phyloP scores from a whole-genome alignment of 2,797 vertebrate species.

The Melanotaenia trifasciata region DNA sequence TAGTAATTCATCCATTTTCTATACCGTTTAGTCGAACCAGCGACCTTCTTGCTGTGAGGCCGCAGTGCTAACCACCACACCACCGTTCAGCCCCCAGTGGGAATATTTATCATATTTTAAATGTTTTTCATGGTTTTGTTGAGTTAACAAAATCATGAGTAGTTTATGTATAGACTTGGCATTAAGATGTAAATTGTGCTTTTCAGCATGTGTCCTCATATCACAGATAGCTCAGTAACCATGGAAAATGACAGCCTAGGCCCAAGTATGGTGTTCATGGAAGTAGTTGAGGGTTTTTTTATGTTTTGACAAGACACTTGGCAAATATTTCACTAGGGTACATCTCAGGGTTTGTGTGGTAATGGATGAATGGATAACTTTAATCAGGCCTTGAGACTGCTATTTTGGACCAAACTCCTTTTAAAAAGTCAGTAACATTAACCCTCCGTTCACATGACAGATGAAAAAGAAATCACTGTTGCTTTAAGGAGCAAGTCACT shows the following conservation, averaged over 20 bases:
- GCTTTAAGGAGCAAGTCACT: not conserved
- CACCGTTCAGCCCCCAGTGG: too few species aligned
- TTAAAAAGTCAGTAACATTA: not conserved
- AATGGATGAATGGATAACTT: conserved; percentile 15
- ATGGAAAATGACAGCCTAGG: not conserved
- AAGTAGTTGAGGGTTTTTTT: conserved; percentile 1
- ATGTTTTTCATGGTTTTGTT: not conserved
- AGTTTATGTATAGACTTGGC: conserved; percentile 2
- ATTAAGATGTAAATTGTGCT: conserved; percentile 3
- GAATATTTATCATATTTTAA: not conserved
- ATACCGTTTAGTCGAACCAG: too few species aligned
- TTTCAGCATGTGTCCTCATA: conserved; percentile 4
- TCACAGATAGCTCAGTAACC: conserved; percentile 1
- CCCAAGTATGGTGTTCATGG: not conserved
- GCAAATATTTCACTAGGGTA: not conserved
- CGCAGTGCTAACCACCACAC: too few species aligned
- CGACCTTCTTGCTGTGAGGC: too few species aligned
- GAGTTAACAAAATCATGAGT: not conserved
- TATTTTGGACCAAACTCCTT: not conserved
- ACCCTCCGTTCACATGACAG: not conserved
- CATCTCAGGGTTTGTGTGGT: not conserved
- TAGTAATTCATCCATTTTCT: too few species aligned
- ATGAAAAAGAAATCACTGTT: not conserved
- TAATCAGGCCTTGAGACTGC: not conserved
- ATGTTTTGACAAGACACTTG: conserved; percentile 1